A percentile compares a stretch with the other conserved stretches of the same genome.
Conservation (phyloP, 2,113 vertebrate species). For the Anseranas semipalmata region DNA sequence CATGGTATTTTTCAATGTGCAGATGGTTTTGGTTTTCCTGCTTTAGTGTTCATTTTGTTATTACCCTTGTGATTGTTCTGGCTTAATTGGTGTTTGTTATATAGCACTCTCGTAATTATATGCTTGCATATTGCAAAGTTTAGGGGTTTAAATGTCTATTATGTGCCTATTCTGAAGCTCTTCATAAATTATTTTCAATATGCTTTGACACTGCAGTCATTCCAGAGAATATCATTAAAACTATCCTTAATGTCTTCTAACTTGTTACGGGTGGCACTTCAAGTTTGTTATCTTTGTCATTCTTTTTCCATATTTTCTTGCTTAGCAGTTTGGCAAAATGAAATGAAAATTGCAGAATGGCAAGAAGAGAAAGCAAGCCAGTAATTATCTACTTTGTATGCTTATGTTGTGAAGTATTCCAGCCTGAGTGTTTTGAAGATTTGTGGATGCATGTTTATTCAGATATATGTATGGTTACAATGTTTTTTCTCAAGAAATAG, state of each 20-base stretch:
- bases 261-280: neutral
- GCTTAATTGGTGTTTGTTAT: constrained; percentile 54
- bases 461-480: neutral
- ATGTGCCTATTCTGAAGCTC: neutral
- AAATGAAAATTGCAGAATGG: neutral
- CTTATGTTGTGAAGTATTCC: neutral
- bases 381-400: constrained; percentile 21
- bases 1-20: neutral
- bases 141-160: neutral
- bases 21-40: neutral
- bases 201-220: neutral
- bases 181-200: neutral
- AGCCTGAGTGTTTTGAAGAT: neutral
- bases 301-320: neutral
- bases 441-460: neutral
- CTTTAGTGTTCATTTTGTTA: constrained; percentile 26
- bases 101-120: constrained; percentile 37
- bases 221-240: neutral
- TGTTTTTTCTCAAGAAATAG: neutral
- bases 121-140: constrained; percentile 29
- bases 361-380: neutral
- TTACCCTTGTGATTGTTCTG: constrained; percentile 30
- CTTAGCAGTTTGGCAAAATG: neutral
- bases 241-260: neutral
- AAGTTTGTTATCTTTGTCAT: neutral